phyloP scores from a whole-genome alignment of 2,113 vertebrate genomes.

The Erythrocercus mccallii region DNA sequence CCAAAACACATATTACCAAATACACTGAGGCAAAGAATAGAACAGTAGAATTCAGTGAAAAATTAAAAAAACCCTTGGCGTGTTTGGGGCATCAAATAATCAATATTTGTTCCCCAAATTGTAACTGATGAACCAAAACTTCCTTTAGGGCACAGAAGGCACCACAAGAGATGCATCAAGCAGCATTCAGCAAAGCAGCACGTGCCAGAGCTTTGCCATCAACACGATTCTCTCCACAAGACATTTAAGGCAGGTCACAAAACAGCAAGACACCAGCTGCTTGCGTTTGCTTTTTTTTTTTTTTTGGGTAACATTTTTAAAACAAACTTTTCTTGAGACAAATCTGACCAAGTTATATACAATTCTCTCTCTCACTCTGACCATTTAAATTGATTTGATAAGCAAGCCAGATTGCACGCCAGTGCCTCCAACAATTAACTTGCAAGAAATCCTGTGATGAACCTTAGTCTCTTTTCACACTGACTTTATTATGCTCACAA shows the following conservation, averaged over 20 bases:
- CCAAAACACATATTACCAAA: not conserved
- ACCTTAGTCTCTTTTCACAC: conserved; percentile 11
- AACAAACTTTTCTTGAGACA: not conserved
- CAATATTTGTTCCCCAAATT: not conserved
- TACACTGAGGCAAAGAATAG: not conserved
- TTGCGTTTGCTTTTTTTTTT: not conserved
- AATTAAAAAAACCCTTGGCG: not conserved
- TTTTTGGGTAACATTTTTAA: not conserved
- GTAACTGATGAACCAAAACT: not conserved
- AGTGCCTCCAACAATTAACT: not conserved
- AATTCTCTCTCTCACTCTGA: not conserved
- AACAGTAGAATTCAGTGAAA: not conserved
- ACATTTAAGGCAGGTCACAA: not conserved
- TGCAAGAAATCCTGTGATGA: conserved; percentile 13
- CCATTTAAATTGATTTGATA: not conserved
- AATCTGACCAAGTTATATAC: not conserved
- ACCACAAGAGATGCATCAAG: not conserved
- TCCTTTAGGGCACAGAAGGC: not conserved
- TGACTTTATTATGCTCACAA: not conserved
- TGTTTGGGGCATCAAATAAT: not conserved
- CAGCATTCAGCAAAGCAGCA: not conserved
- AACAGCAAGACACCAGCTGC: not conserved
- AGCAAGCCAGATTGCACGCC: not conserved
- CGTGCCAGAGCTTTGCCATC: not conserved
- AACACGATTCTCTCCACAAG: not conserved